Conservation (phyloP, 2,113 vertebrate genomes). For the Dinomys branickii region DNA sequence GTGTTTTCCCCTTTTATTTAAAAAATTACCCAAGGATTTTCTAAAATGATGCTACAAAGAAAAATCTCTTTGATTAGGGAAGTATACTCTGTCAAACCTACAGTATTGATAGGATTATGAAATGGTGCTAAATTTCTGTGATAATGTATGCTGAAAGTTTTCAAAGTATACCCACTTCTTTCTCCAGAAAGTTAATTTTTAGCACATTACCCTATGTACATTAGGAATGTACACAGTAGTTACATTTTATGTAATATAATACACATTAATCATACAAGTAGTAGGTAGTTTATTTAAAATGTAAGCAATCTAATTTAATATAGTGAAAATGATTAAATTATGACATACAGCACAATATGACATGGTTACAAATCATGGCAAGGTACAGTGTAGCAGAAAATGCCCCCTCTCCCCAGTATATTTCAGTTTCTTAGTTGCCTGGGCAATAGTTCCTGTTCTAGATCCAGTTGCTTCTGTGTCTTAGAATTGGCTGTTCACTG, state of each 20-base stretch:
- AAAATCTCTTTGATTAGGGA: background rate
- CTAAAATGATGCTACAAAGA: background rate
- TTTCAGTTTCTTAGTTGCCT: no score
- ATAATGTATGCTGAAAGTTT: background rate
- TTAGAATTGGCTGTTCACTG: background rate
- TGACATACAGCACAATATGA: background rate
- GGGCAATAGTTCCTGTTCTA: no score
- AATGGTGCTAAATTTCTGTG: background rate
- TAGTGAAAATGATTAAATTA: background rate
- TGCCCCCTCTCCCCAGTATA: background rate
- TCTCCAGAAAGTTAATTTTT: conserved; percentile 36
- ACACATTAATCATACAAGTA: background rate
- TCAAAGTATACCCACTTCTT: background rate
- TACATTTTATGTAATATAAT: background rate
- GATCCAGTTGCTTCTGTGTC: background rate
- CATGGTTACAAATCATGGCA: background rate
- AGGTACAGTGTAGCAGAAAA: background rate
- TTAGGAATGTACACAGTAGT: background rate
- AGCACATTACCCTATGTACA: background rate
- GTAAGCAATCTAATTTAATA: conserved; percentile 1
- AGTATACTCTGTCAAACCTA: background rate
- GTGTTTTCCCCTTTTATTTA: background rate
- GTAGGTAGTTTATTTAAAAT: background rate
- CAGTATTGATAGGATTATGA: background rate
- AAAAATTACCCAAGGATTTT: background rate